phyloP scores from a whole-genome alignment of 1,140 invertebrate species.

The Drosophila ambigua region DNA sequence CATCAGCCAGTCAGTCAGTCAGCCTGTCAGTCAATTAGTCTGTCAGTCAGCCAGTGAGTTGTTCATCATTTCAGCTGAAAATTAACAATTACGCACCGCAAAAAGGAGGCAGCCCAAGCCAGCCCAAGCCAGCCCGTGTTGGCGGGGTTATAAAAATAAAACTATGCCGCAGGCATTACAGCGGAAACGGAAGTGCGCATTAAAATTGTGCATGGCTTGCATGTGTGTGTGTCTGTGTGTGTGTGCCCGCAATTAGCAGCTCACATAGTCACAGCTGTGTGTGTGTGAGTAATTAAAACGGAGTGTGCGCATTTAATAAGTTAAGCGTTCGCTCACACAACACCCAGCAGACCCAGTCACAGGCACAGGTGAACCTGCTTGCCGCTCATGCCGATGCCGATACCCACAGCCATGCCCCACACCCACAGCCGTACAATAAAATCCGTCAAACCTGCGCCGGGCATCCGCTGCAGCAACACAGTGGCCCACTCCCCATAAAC shows the following conservation, averaged over 20 bases:
- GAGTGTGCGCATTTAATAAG: slow-evolving; percentile 78
- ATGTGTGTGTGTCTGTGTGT: slow-evolving; percentile 25
- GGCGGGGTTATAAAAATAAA: slow-evolving; percentile 71
- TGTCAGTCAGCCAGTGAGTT: slow-evolving; percentile 11
- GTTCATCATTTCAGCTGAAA: slow-evolving; percentile 64
- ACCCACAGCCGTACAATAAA: slow-evolving; percentile 1
- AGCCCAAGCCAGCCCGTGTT: slow-evolving; percentile 29
- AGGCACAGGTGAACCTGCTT: slow-evolving; percentile 4
- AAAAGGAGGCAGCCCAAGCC: slow-evolving; percentile 22
- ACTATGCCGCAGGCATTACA: slow-evolving; percentile 74
- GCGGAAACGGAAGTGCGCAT: slow-evolving; percentile 82
- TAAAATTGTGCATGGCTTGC: slow-evolving; percentile 69
- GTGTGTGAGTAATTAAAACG: slow-evolving; percentile 77
- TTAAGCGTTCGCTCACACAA: slow-evolving; percentile 58
- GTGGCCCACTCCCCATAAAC: slow-evolving; percentile 1
- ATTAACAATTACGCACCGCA: slow-evolving; percentile 77
- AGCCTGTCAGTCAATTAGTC: slow-evolving; percentile 9
- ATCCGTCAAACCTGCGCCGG: background rate
- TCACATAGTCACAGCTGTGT: slow-evolving; percentile 34
- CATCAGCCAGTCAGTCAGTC: slow-evolving; percentile 16
- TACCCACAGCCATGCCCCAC: background rate
- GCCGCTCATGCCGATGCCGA: background rate
- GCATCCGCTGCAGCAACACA: slow-evolving; percentile 2
- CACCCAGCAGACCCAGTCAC: background rate
- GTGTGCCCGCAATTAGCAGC: slow-evolving; percentile 72